phyloP scores from a whole-genome alignment of 1,140 invertebrate species.

The Zaprionus inermis region DNA sequence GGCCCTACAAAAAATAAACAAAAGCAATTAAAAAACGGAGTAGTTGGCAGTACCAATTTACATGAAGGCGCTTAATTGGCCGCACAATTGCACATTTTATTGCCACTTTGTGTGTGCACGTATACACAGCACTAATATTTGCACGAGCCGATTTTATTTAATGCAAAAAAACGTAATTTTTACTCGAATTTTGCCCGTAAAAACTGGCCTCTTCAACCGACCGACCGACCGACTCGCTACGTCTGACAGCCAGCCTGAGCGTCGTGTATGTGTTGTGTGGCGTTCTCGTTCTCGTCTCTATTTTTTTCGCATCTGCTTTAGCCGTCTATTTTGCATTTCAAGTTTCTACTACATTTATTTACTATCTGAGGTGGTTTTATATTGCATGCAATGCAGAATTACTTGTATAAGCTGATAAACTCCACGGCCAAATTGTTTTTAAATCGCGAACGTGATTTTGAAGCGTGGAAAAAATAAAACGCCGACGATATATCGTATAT shows the following conservation, averaged over 20 bases:
- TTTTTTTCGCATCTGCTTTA: slow-evolving; percentile 72
- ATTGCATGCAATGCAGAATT: slow-evolving; percentile 16
- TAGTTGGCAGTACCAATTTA: slow-evolving; percentile 70
- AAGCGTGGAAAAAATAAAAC: slow-evolving; percentile 47
- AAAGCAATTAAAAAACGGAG: slow-evolving; percentile 78
- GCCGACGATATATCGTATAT: slow-evolving; percentile 52
- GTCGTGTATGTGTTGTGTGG: slow-evolving; percentile 77
- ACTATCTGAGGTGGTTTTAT: neutral
- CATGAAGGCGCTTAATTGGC: slow-evolving; percentile 38
- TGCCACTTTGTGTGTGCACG: slow-evolving; percentile 34
- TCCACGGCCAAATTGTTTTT: slow-evolving; percentile 38
- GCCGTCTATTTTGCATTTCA: slow-evolving; percentile 48
- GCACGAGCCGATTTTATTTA: slow-evolving; percentile 37
- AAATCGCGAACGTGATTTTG: slow-evolving; percentile 37
- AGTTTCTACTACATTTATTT: slow-evolving; percentile 30
- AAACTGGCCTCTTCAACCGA: slow-evolving; percentile 74
- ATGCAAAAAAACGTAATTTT: slow-evolving; percentile 64
- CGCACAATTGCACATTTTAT: slow-evolving; percentile 63
- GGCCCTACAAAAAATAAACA: slow-evolving; percentile 81
- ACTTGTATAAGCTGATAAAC: slow-evolving; percentile 13
- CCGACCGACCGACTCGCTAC: slow-evolving; percentile 66
- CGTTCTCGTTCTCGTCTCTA: slow-evolving; percentile 75
- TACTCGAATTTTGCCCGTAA: slow-evolving; percentile 70
- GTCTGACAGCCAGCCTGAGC: slow-evolving; percentile 62
- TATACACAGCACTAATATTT: slow-evolving; percentile 33